Percentiles rank a stretch among this genome's conserved stretches.
Evolutionary conservation across 1,140 invertebrate genomes (phyloP).

Genomic region (Gonioctena quinquepunctata): DNA sequence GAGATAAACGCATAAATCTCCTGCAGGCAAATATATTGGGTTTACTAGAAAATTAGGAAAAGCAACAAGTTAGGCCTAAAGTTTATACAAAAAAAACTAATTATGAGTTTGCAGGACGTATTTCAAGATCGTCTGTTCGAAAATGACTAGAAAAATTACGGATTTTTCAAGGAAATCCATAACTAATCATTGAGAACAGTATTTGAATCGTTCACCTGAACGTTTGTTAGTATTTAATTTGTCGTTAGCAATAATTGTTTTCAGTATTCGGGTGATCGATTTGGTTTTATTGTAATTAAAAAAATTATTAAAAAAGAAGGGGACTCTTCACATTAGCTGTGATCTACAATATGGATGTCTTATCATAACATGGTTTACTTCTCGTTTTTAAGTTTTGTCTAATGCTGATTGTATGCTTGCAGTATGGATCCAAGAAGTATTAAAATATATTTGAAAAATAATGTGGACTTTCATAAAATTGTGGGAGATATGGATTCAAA

Average conservation of each 20-base stretch:
- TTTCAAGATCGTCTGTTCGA: neutral
- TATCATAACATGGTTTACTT: slow-evolving; percentile 34
- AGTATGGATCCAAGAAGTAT: slow-evolving; percentile 6
- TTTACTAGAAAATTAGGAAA: slow-evolving; percentile 23
- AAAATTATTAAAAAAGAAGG: slow-evolving; percentile 27
- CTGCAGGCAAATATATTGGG: slow-evolving; percentile 31
- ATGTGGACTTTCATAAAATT: neutral
- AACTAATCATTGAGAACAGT: neutral
- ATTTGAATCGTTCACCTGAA: neutral
- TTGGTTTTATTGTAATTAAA: slow-evolving; percentile 4
- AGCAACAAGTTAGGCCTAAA: slow-evolving; percentile 32
- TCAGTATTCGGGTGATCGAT: slow-evolving; percentile 7
- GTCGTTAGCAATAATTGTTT: slow-evolving; percentile 10
- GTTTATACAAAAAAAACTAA: slow-evolving; percentile 21
- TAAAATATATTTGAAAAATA: neutral
- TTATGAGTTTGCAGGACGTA: slow-evolving; percentile 29
- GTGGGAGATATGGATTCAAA: too few relatives aligned
- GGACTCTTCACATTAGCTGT: slow-evolving; percentile 43
- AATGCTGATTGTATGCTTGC: slow-evolving; percentile 32
- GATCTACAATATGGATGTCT: slow-evolving; percentile 44
- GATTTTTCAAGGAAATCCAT: neutral
- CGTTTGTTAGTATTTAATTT: neutral
- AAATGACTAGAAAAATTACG: neutral
- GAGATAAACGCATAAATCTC: slow-evolving; percentile 23
- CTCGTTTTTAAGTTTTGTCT: slow-evolving; percentile 11